phyloP scores from a whole-genome alignment of 1,140 invertebrate genomes.

The Cherax destructor region DNA sequence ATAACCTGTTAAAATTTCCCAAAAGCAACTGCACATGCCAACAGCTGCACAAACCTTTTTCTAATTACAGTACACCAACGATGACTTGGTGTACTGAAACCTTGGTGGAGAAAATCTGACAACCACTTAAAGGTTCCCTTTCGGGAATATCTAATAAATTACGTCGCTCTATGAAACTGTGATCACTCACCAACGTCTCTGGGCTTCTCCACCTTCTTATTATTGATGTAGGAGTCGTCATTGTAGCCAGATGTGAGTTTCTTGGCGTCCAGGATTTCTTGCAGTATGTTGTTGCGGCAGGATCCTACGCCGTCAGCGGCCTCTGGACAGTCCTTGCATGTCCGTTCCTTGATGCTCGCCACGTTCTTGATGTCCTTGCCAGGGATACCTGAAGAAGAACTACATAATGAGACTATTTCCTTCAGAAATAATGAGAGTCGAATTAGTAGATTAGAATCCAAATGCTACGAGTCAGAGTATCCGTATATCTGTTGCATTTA shows the following conservation, averaged over 20 bases:
- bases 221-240: conserved; percentile 19
- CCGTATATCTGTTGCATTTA: too few relatives aligned
- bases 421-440: neutral
- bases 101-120: too few relatives aligned
- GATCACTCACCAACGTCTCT: conserved; percentile 27
- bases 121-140: too few relatives aligned
- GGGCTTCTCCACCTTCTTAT: conserved; percentile 41
- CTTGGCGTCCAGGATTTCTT: conserved; percentile 7
- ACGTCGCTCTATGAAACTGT: neutral
- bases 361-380: conserved; percentile 38
- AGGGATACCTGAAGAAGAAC: conserved; percentile 11
- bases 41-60: too few relatives aligned
- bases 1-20: too few relatives aligned
- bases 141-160: neutral
- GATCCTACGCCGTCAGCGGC: conserved; percentile 24
- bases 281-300: conserved; percentile 47
- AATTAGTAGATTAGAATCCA: neutral
- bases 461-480: neutral
- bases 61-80: too few relatives aligned
- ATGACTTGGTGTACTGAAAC: too few relatives aligned
- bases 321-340: conserved; percentile 41
- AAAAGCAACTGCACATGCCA: too few relatives aligned
- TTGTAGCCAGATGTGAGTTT: conserved; percentile 59
- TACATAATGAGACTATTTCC: neutral
- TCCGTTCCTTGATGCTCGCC: conserved; percentile 17